These are phyloP conservation scores for Anarrhichthys ocellatus DNA, from an alignment of 2,113 vertebrate genomes.

Conservation along the genomic window DNA sequence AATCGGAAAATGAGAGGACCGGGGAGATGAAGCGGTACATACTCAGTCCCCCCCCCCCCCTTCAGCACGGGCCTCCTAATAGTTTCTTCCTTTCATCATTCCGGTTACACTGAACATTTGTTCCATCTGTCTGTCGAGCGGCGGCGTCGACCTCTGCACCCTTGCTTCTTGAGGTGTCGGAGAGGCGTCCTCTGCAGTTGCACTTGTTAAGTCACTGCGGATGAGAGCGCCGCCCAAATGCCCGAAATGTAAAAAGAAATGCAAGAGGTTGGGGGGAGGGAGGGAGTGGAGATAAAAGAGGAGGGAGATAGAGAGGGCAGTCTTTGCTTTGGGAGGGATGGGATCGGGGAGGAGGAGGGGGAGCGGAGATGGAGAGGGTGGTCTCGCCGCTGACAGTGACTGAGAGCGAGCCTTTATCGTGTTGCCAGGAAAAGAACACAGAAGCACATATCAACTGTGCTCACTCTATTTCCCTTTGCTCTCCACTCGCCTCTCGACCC, in stretches of 20 bases:
- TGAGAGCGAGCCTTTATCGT: slow-evolving; percentile 61
- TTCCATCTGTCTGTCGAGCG: slow-evolving; percentile 41
- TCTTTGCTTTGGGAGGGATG: slow-evolving; percentile 44
- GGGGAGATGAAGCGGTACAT: not conserved
- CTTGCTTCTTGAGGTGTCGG: not conserved
- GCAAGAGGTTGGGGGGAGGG: not conserved
- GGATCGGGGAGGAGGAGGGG: slow-evolving; percentile 23
- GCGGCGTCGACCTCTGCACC: slow-evolving; percentile 19
- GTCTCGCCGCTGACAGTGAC: slow-evolving; percentile 70
- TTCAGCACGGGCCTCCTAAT: not conserved
- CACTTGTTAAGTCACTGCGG: slow-evolving; percentile 31
- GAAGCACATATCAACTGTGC: slow-evolving; percentile 50
- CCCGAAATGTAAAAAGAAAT: slow-evolving; percentile 43
- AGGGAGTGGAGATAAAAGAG: slow-evolving; percentile 30
- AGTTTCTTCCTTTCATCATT: slow-evolving; percentile 34
- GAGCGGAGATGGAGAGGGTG: slow-evolving; percentile 60
- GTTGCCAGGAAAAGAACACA: slow-evolving; percentile 72
- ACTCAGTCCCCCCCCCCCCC: not conserved
- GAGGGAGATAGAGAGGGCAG: slow-evolving; percentile 34
- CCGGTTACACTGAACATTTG: slow-evolving; percentile 27
- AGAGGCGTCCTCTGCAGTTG: slow-evolving; percentile 12
- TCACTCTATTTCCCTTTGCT: slow-evolving; percentile 51
- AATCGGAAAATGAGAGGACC: slow-evolving; percentile 19
- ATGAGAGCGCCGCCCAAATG: slow-evolving; percentile 42
- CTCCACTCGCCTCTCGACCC: not conserved